Conservation (phyloP, 2,113 vertebrate genomes). For the Nipponia nippon region DNA sequence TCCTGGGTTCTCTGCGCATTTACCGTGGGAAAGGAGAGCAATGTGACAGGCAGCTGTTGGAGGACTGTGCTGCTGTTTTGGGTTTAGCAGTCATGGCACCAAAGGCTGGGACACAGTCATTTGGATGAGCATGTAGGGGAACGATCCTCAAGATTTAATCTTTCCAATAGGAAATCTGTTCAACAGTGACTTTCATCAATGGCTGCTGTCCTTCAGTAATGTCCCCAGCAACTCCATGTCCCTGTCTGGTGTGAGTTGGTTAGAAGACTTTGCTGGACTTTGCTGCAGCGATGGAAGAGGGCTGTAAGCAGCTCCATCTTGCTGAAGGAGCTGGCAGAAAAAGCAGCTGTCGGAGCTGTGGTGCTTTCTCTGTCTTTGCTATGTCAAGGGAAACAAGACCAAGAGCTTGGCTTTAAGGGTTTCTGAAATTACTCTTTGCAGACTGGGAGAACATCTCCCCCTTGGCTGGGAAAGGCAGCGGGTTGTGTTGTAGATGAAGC, state of each 20-base stretch:
- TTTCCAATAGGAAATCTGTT: neutral
- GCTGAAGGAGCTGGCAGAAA: neutral
- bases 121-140: neutral
- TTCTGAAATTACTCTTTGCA: neutral
- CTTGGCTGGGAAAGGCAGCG: neutral
- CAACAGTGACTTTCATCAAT: neutral
- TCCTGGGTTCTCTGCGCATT: neutral
- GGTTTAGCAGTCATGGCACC: neutral
- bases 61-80: neutral
- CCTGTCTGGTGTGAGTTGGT: neutral
- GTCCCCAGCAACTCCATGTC: neutral
- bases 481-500: neutral
- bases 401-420: neutral
- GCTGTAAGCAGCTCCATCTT: neutral
- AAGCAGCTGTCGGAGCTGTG: neutral
- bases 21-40: rapidly evolving
- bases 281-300: neutral
- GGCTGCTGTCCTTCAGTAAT: neutral
- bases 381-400: neutral
- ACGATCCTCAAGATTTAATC: neutral
- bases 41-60: neutral
- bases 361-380: neutral
- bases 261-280: neutral
- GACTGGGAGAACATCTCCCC: neutral
- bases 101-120: rapidly evolving